Evolutionary conservation across 2,888 invertebrate species (phyloP), one percentile per base, ranked within the genome.

Genomic region (Leptinotarsa juncta): DNA sequence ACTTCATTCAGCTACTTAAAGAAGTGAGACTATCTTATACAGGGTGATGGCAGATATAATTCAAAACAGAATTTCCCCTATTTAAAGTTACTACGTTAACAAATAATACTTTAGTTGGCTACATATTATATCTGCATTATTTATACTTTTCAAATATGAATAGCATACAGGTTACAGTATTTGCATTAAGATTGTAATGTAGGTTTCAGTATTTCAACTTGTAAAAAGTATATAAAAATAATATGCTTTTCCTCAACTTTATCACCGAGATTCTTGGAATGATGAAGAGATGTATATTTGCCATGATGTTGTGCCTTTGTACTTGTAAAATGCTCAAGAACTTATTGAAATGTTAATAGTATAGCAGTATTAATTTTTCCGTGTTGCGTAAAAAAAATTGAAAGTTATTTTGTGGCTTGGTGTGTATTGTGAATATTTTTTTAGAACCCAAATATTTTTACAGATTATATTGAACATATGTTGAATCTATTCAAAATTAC

Each of bases 261-360:
- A 57, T 23, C 15, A 2, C 23, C 14, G 14, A 57, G 14, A 15
- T 16, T 23, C 23, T 16, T 23, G 14, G 20, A 14, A 14, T 57
- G 23, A 57, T 57, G 4, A 57, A 57, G 20, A 42, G 7, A 53
- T 53, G 53, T 18, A 14, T 14, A 15, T 26, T n/a, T 67, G 42
- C 55, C 53, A 68, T 68, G 68, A 23, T 68, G 32, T 26, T n/a
- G 55, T 55, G 67, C 55, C 68, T 55, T 68, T 32, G 16, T 68
- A 55, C 51, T 23, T 12, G 4, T 16, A 55, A 68, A 68, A 68
- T 55, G 68, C 68, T 68, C 68, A 68, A 68, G 20, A 50, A 42
- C 53, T 55, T 55, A 32, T 68, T 68, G 68, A 18, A 68, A 32
- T 23, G 51, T 23, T 18, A 20, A 12, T 57, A 42, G 23, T 57